phyloP scores from a whole-genome alignment of 1,140 invertebrate genomes.

The Mactra quadrangularis region DNA sequence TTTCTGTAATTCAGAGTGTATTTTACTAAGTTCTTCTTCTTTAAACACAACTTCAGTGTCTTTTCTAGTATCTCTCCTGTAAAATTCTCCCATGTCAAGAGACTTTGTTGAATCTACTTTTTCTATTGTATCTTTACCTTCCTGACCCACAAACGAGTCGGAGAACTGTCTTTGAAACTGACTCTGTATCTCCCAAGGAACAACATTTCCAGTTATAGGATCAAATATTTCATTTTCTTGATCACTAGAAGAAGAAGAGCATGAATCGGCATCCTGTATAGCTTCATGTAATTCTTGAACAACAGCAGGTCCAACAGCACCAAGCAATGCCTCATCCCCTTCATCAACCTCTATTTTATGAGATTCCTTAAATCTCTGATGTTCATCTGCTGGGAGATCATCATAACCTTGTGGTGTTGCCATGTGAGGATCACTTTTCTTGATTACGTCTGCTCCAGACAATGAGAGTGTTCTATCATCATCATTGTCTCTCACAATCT shows the following conservation, averaged over 20 bases:
- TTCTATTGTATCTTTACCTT: constrained; percentile 65
- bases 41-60: constrained; percentile 46
- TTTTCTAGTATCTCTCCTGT: constrained; percentile 65
- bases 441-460: constrained; percentile 48
- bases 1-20: background rate
- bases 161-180: constrained; percentile 81
- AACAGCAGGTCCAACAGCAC: constrained; percentile 52
- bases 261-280: background rate
- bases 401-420: constrained; percentile 34
- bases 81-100: constrained; percentile 79
- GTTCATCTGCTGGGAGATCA: constrained; percentile 57
- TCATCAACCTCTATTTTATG: constrained; percentile 3
- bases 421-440: constrained; percentile 27
- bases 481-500: background rate
- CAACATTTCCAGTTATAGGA: constrained; percentile 67
- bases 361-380: constrained; percentile 19
- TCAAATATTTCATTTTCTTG: constrained; percentile 75
- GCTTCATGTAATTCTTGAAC: constrained; percentile 40
- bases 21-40: constrained; percentile 9
- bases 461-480: constrained; percentile 53
- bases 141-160: constrained; percentile 74
- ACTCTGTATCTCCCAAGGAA: constrained; percentile 79
- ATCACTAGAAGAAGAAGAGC: constrained; percentile 67
- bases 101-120: constrained; percentile 64
- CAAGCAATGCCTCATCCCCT: constrained; percentile 43